phyloP scores from a whole-genome alignment of 2,888 invertebrate genomes.

The Apeira syringaria region DNA sequence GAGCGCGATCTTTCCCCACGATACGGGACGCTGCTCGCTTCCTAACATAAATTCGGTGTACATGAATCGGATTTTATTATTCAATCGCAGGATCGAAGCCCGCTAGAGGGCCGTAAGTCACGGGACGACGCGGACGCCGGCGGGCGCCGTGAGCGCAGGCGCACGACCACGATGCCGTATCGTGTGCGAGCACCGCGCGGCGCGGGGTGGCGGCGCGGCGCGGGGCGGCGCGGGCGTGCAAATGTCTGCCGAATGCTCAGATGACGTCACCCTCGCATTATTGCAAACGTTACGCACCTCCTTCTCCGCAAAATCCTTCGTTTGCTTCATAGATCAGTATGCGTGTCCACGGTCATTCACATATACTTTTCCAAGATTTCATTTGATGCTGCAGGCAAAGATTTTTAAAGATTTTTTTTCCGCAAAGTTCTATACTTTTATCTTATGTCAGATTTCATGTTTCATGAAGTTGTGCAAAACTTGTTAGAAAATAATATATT shows the following conservation, averaged over 20 bases:
- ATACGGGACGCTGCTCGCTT: constrained; percentile 79
- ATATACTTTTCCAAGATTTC: too few relatives aligned
- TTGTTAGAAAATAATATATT: too few relatives aligned
- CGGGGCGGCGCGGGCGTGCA: too few relatives aligned
- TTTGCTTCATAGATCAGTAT: too few relatives aligned
- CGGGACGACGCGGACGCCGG: constrained; percentile 78
- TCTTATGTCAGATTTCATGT: too few relatives aligned
- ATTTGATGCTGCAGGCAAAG: too few relatives aligned
- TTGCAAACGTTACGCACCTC: not conserved
- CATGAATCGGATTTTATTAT: constrained; percentile 82
- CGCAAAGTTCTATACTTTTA: too few relatives aligned
- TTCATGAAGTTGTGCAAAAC: too few relatives aligned
- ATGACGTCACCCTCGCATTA: constrained; percentile 22
- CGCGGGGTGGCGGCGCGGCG: too few relatives aligned
- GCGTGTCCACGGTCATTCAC: too few relatives aligned
- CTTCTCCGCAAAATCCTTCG: too few relatives aligned
- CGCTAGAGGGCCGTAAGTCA: constrained; percentile 81
- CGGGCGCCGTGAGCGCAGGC: constrained; percentile 80
- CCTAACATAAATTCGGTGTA: constrained; percentile 82
- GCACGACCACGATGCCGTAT: constrained; percentile 80
- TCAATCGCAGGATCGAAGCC: constrained; percentile 81
- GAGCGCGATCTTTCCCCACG: constrained; percentile 62
- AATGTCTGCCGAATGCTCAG: constrained; percentile 19
- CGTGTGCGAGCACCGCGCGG: constrained; percentile 57
- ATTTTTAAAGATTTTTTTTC: too few relatives aligned